These are phyloP conservation scores for Myotis findleyi DNA, from an alignment of 2,797 vertebrate genomes.

Conservation along the genomic window DNA sequence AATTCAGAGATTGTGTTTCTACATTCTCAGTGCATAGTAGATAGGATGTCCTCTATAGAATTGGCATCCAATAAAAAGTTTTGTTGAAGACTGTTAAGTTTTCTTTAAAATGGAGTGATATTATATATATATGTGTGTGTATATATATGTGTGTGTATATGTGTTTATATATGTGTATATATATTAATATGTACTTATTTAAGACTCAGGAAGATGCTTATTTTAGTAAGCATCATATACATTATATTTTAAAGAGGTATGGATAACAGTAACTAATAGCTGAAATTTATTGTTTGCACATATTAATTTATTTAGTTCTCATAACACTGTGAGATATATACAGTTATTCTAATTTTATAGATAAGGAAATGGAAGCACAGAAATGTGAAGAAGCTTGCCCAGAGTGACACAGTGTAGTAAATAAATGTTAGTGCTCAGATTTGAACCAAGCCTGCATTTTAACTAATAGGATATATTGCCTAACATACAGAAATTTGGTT, in stretches of 20 bases:
- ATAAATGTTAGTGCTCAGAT: neutral
- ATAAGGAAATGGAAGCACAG: neutral
- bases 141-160: no score
- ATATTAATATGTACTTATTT: neutral
- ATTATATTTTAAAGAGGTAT: neutral
- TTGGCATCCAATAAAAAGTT: constrained; percentile 20
- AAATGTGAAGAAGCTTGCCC: neutral
- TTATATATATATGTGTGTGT: neutral
- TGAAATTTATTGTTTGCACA: constrained; percentile 1
- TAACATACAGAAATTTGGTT: constrained; percentile 27
- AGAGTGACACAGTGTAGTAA: neutral
- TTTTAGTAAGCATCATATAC: constrained; percentile 38
- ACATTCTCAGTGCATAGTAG: neutral
- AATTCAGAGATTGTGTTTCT: constrained; percentile 2
- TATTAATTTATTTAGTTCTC: constrained; percentile 50
- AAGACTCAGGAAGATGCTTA: neutral
- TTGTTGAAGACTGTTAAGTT: neutral
- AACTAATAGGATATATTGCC: neutral
- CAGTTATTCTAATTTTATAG: constrained; percentile 10
- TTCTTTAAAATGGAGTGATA: neutral
- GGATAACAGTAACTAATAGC: constrained; percentile 5
- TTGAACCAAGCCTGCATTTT: constrained; percentile 40
- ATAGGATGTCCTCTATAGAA: neutral
- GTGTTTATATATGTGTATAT: neutral
- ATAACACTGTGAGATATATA: neutral